These are phyloP conservation scores for Alca torda DNA, from an alignment of 2,797 vertebrate species.

Conservation along the genomic window DNA sequence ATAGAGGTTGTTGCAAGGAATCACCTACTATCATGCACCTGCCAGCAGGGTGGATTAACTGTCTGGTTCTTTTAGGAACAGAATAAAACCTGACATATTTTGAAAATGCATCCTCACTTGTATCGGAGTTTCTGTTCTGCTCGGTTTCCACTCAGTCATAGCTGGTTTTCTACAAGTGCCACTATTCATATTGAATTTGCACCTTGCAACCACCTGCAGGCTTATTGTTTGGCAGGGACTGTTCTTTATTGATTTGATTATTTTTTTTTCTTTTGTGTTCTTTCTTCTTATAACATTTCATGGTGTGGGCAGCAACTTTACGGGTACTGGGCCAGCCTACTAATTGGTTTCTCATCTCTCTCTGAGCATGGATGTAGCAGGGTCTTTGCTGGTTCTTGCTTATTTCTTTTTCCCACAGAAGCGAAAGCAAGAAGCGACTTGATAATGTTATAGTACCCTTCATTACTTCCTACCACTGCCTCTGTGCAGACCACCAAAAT, in stretches of 20 bases:
- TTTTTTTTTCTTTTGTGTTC: conserved; percentile 3
- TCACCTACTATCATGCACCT: conserved; percentile 51
- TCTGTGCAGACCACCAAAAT: background rate
- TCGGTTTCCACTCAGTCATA: conserved; percentile 24
- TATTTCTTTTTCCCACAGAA: conserved; percentile 33
- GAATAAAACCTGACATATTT: conserved; percentile 64
- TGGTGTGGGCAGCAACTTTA: conserved; percentile 28
- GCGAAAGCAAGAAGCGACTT: conserved; percentile 7
- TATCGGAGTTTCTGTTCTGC: conserved; percentile 46
- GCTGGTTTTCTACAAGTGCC: conserved; percentile 26
- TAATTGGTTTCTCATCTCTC: conserved; percentile 47
- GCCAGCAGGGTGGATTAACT: conserved; percentile 59
- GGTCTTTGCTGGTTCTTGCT: background rate
- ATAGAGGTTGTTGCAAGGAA: conserved; percentile 47
- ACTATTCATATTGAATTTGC: conserved; percentile 59
- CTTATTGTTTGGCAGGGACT: conserved; percentile 33
- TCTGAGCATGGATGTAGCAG: conserved; percentile 12
- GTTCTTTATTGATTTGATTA: conserved; percentile 39
- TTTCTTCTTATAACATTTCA: conserved; percentile 48
- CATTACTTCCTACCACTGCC: background rate
- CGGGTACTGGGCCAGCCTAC: background rate
- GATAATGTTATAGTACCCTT: background rate
- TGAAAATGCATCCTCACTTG: conserved; percentile 51
- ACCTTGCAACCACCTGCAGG: conserved; percentile 57
- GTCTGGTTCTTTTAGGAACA: conserved; percentile 46